Evolutionary conservation across 2,113 vertebrate species (phyloP).

Genomic region (Pterocles orientalis): DNA sequence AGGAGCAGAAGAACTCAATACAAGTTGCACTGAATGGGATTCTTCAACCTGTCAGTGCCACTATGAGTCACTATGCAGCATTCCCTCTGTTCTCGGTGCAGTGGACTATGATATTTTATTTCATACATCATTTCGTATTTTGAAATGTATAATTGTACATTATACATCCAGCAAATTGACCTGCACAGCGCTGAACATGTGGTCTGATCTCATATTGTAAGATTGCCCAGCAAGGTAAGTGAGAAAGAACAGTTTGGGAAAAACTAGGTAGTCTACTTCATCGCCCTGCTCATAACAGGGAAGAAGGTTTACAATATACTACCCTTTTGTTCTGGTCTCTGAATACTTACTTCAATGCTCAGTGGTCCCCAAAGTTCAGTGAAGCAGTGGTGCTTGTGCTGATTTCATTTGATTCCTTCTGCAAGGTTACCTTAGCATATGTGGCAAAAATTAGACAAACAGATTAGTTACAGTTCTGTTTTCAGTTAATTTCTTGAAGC

Average conservation of each 20-base stretch:
- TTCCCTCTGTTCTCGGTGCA: background rate
- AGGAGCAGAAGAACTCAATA: background rate
- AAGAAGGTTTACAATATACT: background rate
- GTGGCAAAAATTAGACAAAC: constrained; percentile 64
- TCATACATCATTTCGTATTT: constrained; percentile 20
- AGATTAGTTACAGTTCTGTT: constrained; percentile 60
- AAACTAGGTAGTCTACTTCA: background rate
- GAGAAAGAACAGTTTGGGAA: background rate
- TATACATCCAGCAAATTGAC: background rate
- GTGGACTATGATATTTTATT: background rate
- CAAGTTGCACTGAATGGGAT: background rate
- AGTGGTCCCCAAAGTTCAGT: background rate
- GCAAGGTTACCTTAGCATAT: constrained; percentile 62
- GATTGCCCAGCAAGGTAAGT: background rate
- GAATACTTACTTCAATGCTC: background rate
- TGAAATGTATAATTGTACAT: background rate
- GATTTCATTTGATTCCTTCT: constrained; percentile 57
- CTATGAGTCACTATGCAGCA: background rate
- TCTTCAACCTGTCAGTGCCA: background rate
- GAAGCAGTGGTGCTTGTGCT: background rate
- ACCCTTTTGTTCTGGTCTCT: background rate
- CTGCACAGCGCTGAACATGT: background rate
- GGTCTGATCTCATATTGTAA: background rate
- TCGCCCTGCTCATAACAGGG: background rate
- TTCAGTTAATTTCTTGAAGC: constrained; percentile 49